Evolutionary conservation across 2,888 invertebrate genomes (phyloP).

Genomic region (Cryptocheilus praepositus): DNA sequence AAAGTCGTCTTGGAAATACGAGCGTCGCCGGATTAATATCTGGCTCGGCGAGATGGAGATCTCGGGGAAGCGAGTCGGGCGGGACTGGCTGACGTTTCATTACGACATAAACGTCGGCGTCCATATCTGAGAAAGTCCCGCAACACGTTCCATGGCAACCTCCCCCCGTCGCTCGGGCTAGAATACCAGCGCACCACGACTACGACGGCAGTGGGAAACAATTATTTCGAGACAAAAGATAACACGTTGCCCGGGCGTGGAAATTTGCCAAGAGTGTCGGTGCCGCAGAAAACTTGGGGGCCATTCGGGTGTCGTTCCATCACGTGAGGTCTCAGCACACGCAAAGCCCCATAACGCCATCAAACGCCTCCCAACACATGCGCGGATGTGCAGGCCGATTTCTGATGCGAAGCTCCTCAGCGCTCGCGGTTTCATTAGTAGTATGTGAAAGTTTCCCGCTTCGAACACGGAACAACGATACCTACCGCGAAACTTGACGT

Average conservation of each 20-base stretch:
- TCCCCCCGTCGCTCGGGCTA: background rate
- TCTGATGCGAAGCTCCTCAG: background rate
- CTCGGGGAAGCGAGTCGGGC: conserved; percentile 35
- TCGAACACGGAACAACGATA: background rate
- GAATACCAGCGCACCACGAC: too few relatives aligned
- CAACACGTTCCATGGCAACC: conserved; percentile 11
- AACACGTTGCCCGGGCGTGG: conserved; percentile 56
- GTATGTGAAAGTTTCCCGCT: background rate
- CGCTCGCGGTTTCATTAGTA: conserved; percentile 2
- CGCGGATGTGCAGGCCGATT: background rate
- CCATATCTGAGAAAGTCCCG: conserved; percentile 46
- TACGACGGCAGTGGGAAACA: conserved; percentile 56
- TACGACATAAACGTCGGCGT: conserved; percentile 50
- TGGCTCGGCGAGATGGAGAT: conserved; percentile 30
- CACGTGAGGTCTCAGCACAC: background rate
- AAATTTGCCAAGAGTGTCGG: conserved; percentile 67
- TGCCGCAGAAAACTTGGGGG: conserved; percentile 17
- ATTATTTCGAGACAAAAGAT: conserved; percentile 67
- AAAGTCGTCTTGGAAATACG: conserved; percentile 14
- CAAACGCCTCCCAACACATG: conserved; percentile 17
- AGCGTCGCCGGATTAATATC: conserved; percentile 37
- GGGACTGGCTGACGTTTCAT: conserved; percentile 44
- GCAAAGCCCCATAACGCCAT: background rate
- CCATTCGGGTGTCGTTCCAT: conserved; percentile 28
- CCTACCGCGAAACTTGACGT: background rate